Conservation (phyloP, 1,140 invertebrate genomes). For the Pseudomyrmex dendroicus region DNA sequence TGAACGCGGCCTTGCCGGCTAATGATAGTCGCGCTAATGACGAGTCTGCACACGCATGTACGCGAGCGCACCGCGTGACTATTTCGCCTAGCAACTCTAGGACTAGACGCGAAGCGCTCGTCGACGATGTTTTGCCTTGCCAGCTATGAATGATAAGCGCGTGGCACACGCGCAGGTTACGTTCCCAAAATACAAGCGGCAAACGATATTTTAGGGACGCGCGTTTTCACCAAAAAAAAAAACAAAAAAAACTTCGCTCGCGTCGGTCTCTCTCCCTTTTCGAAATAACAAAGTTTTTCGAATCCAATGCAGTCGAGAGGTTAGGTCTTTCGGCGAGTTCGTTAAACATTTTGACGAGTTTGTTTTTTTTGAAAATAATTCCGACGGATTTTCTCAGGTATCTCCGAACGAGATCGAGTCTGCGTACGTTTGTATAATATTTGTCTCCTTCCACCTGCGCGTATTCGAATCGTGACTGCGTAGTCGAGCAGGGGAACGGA, state of each 20-base stretch:
- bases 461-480: no score
- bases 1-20: slow-evolving; percentile 83
- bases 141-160: slow-evolving; percentile 57
- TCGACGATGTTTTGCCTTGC: slow-evolving; percentile 38
- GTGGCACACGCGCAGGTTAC: slow-evolving; percentile 21
- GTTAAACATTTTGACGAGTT: no score
- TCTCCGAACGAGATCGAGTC: no score
- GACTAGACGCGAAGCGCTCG: slow-evolving; percentile 46
- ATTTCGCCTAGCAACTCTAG: slow-evolving; percentile 63
- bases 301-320: not conserved
- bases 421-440: not conserved
- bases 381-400: not conserved
- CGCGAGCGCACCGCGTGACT: slow-evolving; percentile 69
- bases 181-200: not conserved
- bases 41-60: slow-evolving; percentile 80
- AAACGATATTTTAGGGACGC: not conserved
- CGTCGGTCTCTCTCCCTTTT: not conserved
- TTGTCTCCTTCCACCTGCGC: no score
- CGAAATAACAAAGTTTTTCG: not conserved
- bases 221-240: not conserved
- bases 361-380: no score
- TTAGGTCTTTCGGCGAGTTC: not conserved
- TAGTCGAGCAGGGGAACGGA: not conserved
- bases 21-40: slow-evolving; percentile 85
- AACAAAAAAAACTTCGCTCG: no score